Conservation (phyloP, 2,113 vertebrate species). For the Heliornis fulica region DNA sequence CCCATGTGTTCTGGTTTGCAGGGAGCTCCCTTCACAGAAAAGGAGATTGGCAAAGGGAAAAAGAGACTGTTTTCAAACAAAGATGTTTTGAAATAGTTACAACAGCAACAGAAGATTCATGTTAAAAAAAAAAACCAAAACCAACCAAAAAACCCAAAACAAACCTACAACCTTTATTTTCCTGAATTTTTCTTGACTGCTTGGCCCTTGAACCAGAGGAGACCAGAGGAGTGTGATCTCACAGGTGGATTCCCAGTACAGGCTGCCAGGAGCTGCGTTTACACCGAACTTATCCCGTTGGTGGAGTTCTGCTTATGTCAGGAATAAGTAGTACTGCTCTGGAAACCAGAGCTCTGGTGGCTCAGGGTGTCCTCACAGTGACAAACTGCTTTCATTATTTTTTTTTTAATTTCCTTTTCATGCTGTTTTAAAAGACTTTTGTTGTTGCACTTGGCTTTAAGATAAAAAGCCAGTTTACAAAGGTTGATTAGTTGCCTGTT, state of each 20-base stretch:
- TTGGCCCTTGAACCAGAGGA: neutral
- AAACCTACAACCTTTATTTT: fast-evolving
- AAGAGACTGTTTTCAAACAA: neutral
- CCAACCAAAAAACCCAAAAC: neutral
- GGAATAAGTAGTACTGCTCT: neutral
- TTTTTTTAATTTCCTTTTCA: neutral
- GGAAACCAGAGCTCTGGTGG: neutral
- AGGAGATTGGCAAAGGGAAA: neutral
- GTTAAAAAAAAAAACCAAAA: neutral
- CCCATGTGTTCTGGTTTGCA: neutral
- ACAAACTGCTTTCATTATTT: neutral
- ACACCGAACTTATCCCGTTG: neutral
- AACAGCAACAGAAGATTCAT: neutral
- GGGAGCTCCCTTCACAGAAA: neutral
- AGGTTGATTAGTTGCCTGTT: slow-evolving; percentile 46
- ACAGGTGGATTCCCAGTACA: fast-evolving
- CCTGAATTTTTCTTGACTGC: neutral
- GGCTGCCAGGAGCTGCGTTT: neutral
- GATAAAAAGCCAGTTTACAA: slow-evolving; percentile 39
- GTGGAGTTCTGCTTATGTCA: neutral
- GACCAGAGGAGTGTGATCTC: neutral
- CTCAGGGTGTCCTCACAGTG: neutral
- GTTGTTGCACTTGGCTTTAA: slow-evolving; percentile 36
- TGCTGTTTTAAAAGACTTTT: slow-evolving; percentile 22
- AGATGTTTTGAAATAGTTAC: neutral